Conservation (phyloP, 2,113 vertebrate genomes). For the Glareola pratincola region DNA sequence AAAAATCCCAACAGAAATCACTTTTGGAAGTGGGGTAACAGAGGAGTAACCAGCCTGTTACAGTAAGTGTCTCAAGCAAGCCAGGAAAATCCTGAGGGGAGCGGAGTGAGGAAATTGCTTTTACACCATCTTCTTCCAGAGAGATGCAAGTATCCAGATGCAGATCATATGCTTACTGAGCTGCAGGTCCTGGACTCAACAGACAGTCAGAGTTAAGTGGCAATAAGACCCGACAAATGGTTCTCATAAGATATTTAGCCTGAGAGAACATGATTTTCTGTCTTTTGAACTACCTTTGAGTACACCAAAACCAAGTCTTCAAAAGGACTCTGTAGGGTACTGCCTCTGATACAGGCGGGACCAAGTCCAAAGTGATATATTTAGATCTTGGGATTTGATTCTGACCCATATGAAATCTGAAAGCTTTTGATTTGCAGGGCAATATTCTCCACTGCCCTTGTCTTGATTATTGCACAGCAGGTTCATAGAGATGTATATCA, state of each 20-base stretch:
- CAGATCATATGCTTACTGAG: neutral
- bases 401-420: neutral
- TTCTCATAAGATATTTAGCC: neutral
- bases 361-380: neutral
- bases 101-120: neutral
- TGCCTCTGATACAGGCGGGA: neutral
- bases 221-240: neutral
- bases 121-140: neutral
- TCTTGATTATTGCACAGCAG: neutral
- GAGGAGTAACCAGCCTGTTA: neutral
- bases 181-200: neutral
- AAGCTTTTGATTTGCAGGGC: neutral
- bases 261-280: neutral
- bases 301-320: neutral
- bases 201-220: neutral
- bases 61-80: neutral
- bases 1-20: neutral
- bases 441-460: neutral
- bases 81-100: neutral
- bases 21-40: neutral
- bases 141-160: neutral
- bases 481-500: neutral
- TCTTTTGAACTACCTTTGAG: neutral
- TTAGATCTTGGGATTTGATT: neutral
- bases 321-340: neutral